phyloP scores from a whole-genome alignment of 2,797 vertebrate genomes.

The Enteromius fasciolatus region DNA sequence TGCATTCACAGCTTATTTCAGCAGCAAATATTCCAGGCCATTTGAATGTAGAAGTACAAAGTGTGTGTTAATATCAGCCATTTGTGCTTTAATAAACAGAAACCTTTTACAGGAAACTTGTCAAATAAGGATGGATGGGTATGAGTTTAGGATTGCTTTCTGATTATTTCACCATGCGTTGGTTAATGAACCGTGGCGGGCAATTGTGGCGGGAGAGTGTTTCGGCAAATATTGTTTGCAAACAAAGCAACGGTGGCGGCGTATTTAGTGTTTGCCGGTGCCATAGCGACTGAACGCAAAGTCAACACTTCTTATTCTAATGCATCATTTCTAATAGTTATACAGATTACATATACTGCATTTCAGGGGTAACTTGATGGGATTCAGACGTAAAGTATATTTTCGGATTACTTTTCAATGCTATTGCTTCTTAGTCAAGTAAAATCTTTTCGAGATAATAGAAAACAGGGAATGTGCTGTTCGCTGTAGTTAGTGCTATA shows the following conservation, averaged over 20 bases:
- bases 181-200: slow-evolving; percentile 22
- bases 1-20: slow-evolving; percentile 32
- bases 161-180: slow-evolving; percentile 35
- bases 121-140: slow-evolving; percentile 24
- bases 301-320: slow-evolving; percentile 16
- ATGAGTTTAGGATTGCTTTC: slow-evolving; percentile 11
- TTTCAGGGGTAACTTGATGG: background rate
- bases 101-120: slow-evolving; percentile 44
- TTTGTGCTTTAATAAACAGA: slow-evolving; percentile 49
- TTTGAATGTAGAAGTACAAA: slow-evolving; percentile 35
- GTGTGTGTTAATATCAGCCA: slow-evolving; percentile 37
- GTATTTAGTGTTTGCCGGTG: slow-evolving; percentile 32
- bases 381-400: background rate
- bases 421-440: background rate
- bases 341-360: background rate
- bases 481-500: slow-evolving; percentile 8
- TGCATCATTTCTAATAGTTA: background rate
- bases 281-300: slow-evolving; percentile 36
- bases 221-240: slow-evolving; percentile 26
- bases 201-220: slow-evolving; percentile 8
- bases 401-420: background rate
- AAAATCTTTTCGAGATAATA: slow-evolving; percentile 10
- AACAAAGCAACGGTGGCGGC: slow-evolving; percentile 7
- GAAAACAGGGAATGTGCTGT: slow-evolving; percentile 12
- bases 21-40: background rate